Percentiles rank a stretch among this genome's conserved stretches.
Conservation (phyloP, 2,797 vertebrate genomes). For the Myiotriccus ornatus region DNA sequence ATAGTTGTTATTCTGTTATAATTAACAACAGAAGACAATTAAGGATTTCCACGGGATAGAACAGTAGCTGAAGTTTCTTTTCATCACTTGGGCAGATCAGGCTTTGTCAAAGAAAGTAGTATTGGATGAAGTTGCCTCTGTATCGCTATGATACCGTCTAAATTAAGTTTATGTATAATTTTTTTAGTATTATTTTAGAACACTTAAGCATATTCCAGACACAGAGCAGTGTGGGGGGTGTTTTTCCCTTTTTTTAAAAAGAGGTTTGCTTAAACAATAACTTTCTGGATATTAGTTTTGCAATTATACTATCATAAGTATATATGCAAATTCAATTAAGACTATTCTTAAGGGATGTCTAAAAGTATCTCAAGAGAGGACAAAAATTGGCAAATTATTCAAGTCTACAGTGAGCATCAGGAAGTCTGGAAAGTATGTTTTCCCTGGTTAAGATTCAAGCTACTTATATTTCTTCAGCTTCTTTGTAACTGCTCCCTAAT, state of each 20-base stretch:
- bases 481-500: not conserved
- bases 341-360: not conserved
- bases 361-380: not conserved
- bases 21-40: not conserved
- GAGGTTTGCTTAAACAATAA: not conserved
- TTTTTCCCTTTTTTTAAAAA: not conserved
- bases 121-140: not conserved
- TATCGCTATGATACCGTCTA: not conserved
- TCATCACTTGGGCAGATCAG: not conserved
- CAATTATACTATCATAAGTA: not conserved
- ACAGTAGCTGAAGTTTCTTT: not conserved
- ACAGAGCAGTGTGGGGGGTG: fast-evolving
- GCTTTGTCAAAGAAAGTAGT: not conserved
- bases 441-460: not conserved
- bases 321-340: not conserved
- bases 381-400: not conserved
- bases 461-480: not conserved
- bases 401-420: not conserved
- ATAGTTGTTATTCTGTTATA: not conserved
- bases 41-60: not conserved
- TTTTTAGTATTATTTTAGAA: not conserved
- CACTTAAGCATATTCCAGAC: not conserved
- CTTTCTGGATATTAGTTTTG: not conserved
- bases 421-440: not conserved
- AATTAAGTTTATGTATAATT: not conserved